Percentiles rank a stretch among this genome's conserved stretches.
phyloP scores from a whole-genome alignment of 2,888 invertebrate species.

The Apamea epomidion region DNA sequence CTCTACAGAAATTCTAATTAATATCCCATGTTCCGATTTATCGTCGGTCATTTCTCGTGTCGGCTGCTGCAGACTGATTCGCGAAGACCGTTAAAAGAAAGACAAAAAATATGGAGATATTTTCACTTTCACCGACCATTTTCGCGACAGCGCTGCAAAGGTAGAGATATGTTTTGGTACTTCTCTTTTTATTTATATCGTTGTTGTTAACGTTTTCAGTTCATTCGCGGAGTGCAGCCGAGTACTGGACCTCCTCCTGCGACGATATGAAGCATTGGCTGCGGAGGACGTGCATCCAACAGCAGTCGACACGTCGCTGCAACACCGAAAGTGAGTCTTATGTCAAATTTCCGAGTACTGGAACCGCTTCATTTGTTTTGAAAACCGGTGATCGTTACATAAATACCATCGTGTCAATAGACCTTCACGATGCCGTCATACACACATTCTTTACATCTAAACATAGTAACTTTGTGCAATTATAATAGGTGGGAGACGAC shows the following conservation, averaged over 20 bases:
- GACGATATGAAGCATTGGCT: slow-evolving; percentile 93
- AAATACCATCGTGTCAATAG: not conserved
- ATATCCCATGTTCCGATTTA: not conserved
- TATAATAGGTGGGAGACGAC: not conserved
- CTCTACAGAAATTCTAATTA: not conserved
- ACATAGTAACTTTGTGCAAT: not conserved
- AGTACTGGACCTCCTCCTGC: slow-evolving; percentile 95
- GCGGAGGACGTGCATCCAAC: slow-evolving; percentile 89
- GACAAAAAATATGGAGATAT: not conserved
- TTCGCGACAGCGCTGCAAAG: not conserved
- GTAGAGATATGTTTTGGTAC: not conserved
- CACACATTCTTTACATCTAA: not conserved
- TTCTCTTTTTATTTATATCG: not conserved
- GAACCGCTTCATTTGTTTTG: not conserved
- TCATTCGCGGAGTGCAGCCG: slow-evolving; percentile 96
- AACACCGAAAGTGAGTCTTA: slow-evolving; percentile 92
- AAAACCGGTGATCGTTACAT: not conserved
- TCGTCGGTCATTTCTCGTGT: not conserved
- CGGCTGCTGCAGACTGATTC: not conserved
- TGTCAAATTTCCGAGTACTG: not conserved
- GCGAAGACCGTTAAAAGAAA: not conserved
- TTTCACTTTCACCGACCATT: slow-evolving; percentile 1
- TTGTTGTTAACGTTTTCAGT: slow-evolving; percentile 71
- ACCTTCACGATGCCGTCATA: too few relatives aligned
- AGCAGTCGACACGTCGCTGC: slow-evolving; percentile 91